Evolutionary conservation across 2,888 invertebrate genomes (phyloP).

Genomic region (Trisateles emortualis): DNA sequence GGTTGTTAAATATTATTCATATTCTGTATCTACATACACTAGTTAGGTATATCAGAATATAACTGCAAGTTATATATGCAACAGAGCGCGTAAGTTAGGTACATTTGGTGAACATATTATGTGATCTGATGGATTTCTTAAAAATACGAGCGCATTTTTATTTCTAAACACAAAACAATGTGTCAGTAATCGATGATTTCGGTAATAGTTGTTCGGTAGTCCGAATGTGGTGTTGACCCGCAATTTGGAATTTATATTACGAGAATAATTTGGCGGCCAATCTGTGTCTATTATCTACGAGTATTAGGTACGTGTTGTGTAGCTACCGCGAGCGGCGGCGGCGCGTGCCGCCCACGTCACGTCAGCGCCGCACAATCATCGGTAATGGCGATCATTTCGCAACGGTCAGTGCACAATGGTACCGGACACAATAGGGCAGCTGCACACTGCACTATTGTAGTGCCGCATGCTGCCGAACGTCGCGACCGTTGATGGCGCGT

Average conservation of each 20-base stretch:
- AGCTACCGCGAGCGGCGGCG: conserved; percentile 10
- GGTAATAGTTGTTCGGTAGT: conserved; percentile 45
- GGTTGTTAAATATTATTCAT: too few species aligned
- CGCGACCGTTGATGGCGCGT: background rate
- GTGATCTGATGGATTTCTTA: too few species aligned
- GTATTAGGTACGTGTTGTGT: conserved; percentile 28
- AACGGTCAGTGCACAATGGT: conserved; percentile 53
- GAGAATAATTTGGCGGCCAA: conserved; percentile 32
- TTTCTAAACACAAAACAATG: conserved; percentile 1
- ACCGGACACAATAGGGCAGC: conserved; percentile 43
- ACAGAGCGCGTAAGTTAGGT: too few species aligned
- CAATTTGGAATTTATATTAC: conserved; percentile 37
- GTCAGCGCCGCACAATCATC: conserved; percentile 25
- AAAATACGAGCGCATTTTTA: background rate
- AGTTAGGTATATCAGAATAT: too few species aligned
- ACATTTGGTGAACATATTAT: too few species aligned
- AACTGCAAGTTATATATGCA: too few species aligned
- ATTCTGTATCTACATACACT: too few species aligned
- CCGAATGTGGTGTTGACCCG: conserved; percentile 10
- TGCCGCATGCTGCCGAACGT: background rate
- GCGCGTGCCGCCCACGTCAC: conserved; percentile 37
- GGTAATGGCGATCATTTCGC: conserved; percentile 29
- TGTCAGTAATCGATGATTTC: conserved; percentile 32
- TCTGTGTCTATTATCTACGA: conserved; percentile 17
- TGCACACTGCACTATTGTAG: conserved; percentile 27